Conservation (phyloP, 2,797 vertebrate species). For the Leptatherina wallacei region DNA sequence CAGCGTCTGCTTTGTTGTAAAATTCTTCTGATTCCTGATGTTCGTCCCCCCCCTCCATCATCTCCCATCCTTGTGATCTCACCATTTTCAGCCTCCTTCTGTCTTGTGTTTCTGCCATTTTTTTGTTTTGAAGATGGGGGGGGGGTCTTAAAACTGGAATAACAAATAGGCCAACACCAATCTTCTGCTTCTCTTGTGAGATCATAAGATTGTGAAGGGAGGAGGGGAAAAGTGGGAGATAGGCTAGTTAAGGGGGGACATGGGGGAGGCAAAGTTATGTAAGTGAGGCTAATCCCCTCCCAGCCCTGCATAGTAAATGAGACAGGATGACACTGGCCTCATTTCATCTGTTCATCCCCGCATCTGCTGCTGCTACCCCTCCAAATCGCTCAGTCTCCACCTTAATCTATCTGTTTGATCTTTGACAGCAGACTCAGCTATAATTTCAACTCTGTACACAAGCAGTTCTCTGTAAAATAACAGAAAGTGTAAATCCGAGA, state of each 20-base stretch:
- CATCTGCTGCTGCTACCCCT: constrained; percentile 39
- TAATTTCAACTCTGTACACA: constrained; percentile 18
- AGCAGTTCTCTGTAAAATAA: constrained; percentile 29
- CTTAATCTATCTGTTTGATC: constrained; percentile 53
- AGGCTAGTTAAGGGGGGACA: constrained; percentile 28
- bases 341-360: constrained; percentile 59
- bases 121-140: constrained; percentile 14
- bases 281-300: constrained; percentile 81
- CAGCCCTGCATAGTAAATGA: constrained; percentile 74
- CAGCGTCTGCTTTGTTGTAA: constrained; percentile 23
- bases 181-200: constrained; percentile 38
- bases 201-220: constrained; percentile 27
- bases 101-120: constrained; percentile 1
- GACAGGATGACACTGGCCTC: constrained; percentile 68
- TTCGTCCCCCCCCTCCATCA: constrained; percentile 6
- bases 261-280: constrained; percentile 67
- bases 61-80: background rate
- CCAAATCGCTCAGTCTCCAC: constrained; percentile 30
- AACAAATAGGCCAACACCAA: constrained; percentile 55
- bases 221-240: constrained; percentile 19
- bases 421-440: constrained; percentile 34
- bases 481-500: constrained; percentile 15
- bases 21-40: constrained; percentile 16
- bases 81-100: constrained; percentile 12
- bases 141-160: constrained; percentile 34